Evolutionary conservation across 2,113 vertebrate genomes (phyloP).

Genomic region (Myrmecobius fasciatus): DNA sequence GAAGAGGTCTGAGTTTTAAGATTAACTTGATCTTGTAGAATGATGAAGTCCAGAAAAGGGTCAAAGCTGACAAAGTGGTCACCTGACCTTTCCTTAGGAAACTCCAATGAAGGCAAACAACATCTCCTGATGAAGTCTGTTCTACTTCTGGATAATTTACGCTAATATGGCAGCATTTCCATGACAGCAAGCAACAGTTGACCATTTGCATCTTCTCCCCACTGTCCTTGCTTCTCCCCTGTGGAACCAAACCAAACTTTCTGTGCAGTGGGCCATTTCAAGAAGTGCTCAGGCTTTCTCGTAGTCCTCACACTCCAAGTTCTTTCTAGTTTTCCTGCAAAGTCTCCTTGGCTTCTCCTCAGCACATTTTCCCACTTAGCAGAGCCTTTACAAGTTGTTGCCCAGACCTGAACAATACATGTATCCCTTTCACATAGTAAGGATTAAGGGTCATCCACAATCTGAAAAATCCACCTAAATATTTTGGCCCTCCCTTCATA

Average conservation of each 20-base stretch:
- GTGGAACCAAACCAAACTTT: not conserved
- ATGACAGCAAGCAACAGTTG: not conserved
- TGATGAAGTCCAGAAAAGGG: not conserved
- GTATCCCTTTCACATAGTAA: no score
- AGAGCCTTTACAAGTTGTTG: not conserved
- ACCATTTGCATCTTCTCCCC: no score
- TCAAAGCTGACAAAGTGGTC: not conserved
- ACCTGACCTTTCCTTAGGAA: no score
- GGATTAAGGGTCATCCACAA: no score
- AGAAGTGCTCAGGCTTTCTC: not conserved
- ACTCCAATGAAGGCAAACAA: not conserved
- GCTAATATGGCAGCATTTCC: not conserved
- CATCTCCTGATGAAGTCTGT: not conserved
- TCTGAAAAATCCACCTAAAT: no score
- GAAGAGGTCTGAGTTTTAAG: not conserved
- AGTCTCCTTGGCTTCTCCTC: not conserved
- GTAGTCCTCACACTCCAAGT: not conserved
- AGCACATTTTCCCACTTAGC: not conserved
- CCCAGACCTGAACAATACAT: not conserved
- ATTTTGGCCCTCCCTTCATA: no score
- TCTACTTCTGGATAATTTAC: not conserved
- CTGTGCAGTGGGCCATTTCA: not conserved
- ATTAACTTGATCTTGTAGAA: not conserved
- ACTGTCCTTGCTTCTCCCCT: not conserved
- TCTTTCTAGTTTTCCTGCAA: not conserved